Evolutionary conservation across 2,797 vertebrate species (phyloP).

Genomic region (Melanotaenia parkinsoni): DNA sequence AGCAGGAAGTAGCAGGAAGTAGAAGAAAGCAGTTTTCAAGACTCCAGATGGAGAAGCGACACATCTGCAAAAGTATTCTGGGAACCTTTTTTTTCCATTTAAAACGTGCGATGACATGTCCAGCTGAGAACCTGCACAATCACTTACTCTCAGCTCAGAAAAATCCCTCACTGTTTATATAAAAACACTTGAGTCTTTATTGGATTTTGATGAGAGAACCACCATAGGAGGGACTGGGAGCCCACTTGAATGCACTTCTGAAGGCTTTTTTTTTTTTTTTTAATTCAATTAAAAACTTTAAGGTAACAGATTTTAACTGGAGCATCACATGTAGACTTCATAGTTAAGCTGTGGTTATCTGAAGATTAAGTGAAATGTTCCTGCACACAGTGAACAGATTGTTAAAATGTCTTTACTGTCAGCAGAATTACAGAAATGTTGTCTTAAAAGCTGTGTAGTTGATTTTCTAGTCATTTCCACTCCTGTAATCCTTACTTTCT

Average conservation of each 20-base stretch:
- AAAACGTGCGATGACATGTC: conserved; percentile 34
- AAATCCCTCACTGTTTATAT: background rate
- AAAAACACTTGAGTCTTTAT: background rate
- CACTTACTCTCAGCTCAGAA: background rate
- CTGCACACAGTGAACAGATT: too few relatives aligned
- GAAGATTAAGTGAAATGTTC: too few relatives aligned
- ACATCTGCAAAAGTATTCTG: conserved; percentile 11
- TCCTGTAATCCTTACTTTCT: background rate
- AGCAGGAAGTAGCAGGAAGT: conserved; percentile 23
- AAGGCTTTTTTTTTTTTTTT: too few relatives aligned
- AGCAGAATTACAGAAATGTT: background rate
- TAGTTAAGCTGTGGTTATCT: too few relatives aligned
- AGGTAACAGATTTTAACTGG: too few relatives aligned
- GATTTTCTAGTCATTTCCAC: background rate
- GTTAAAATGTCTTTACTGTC: too few relatives aligned
- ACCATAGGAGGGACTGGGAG: background rate
- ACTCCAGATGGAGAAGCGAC: conserved; percentile 18
- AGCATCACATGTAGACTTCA: too few relatives aligned
- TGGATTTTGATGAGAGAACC: too few relatives aligned
- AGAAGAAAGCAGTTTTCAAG: background rate
- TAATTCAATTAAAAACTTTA: too few relatives aligned
- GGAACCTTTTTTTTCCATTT: conserved; percentile 10
- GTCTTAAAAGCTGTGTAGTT: background rate
- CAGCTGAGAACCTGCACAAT: conserved; percentile 24
- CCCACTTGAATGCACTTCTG: too few relatives aligned